Base-by-base conservation (phyloP, 2,888 invertebrate species). In the Nesidiocoris tenuis region DNA sequence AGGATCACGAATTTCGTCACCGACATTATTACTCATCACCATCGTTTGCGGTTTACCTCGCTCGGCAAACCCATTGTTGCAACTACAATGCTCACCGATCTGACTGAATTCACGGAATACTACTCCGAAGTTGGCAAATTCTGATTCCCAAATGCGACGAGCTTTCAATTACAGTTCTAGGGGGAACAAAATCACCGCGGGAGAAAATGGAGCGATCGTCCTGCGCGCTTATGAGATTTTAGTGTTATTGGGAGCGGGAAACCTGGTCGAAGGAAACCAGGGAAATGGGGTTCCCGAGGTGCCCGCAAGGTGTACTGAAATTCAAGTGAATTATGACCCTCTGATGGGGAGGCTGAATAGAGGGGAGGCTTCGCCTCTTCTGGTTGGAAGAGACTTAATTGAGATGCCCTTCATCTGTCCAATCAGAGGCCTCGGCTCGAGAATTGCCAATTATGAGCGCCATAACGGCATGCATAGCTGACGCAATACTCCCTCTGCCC, bases 371-470 rank as follows among this genome's bases (percentile, higher is more conserved):
- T 56, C 39, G 56, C 25, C 72, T 72, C 72, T 72, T 72, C 72
- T 72, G 72, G 72, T 72, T 72, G 72, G 72, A 61, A 61, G 72
- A 72, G 61, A 56, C 61, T 72, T 72, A 72, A 72, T 72, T 72
- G 72, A 61, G 72, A 72, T 61, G 72, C 72, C 72, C 72, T 63
- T 72, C 72, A 61, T 72, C 72, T 54, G 72, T 54, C 72, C 72
- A 72, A 72, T 72, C 61, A 63, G 25, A 63, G 61, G 55, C 72
- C 72, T 61, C 61, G 23, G 70, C 65, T 25, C 22, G 23, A 72
- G 63, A 72, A 72, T 72, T 72, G 72, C 72, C 72, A 72, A 72
- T 72, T 72, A 72, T 72, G 72, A 56, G 63, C 72, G 72, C 72
- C 72, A 72, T 72, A 72, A 61, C 63, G 61, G 72, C 72, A 72